These are phyloP conservation scores for Metridium senile DNA, from an alignment of 92 coral and sea anemone genomes.

Conservation along the genomic window DNA sequence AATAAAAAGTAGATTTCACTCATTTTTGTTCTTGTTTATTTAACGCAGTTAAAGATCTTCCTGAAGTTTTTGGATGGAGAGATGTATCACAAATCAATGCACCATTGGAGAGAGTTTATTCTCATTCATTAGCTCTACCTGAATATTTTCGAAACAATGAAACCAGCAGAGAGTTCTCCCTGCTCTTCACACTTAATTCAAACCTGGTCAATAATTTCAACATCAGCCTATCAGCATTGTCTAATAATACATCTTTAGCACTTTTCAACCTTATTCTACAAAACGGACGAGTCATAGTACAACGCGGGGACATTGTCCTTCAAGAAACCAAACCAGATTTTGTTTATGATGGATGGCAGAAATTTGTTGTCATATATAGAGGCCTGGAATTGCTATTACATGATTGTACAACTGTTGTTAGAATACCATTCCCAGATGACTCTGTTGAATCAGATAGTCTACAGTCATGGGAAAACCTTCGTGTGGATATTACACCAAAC, in stretches of 20 bases:
- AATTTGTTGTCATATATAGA: conserved; percentile 56
- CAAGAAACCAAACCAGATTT: conserved; percentile 52
- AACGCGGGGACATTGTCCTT: conserved; percentile 35
- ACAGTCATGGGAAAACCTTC: conserved; percentile 52
- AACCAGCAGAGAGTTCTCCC: conserved; percentile 45
- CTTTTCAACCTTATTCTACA: conserved; percentile 38
- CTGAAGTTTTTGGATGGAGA: conserved; percentile 45
- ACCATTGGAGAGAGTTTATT: conserved; percentile 27
- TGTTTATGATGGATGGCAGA: conserved; percentile 62
- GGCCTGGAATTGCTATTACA: conserved; percentile 43
- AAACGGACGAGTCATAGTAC: conserved; percentile 43
- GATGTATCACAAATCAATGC: neutral
- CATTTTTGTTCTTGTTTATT: neutral
- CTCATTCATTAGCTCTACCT: conserved; percentile 25
- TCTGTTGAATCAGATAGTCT: neutral
- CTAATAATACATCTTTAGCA: conserved; percentile 36
- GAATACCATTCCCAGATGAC: conserved; percentile 41
- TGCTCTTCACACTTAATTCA: conserved; percentile 56
- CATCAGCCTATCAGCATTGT: conserved; percentile 35
- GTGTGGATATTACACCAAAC: conserved; percentile 34
- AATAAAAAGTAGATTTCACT: neutral
- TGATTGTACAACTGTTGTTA: conserved; percentile 37
- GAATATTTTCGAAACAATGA: conserved; percentile 31
- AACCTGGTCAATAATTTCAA: conserved; percentile 41
- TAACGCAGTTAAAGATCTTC: conserved; percentile 37